phyloP scores from a whole-genome alignment of 2,888 invertebrate genomes.

The Gortyna flavago region DNA sequence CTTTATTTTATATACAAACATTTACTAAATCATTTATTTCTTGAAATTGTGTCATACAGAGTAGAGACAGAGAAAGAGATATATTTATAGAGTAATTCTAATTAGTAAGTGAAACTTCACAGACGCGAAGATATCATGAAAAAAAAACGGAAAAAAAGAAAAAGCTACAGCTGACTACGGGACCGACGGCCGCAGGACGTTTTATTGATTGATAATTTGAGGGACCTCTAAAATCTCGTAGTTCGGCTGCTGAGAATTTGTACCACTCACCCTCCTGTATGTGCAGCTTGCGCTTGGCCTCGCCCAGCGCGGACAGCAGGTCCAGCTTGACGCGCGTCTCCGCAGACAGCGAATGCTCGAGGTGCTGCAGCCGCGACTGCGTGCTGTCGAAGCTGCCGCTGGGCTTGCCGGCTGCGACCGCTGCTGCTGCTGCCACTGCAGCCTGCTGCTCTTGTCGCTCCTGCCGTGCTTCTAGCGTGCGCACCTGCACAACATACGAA shows the following conservation, averaged over 20 bases:
- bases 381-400: conserved; percentile 92
- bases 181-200: neutral
- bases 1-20: neutral
- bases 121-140: neutral
- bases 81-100: neutral
- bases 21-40: too few relatives aligned
- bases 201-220: too few relatives aligned
- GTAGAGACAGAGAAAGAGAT: neutral
- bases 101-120: neutral
- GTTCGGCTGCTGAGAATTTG: neutral
- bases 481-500: conserved; percentile 59
- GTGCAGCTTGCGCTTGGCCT: conserved; percentile 97
- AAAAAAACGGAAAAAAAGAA: neutral
- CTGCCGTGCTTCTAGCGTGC: conserved; percentile 71
- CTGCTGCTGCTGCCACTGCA: conserved; percentile 20
- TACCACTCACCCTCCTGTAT: conserved; percentile 95
- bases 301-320: conserved; percentile 98
- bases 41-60: too few relatives aligned
- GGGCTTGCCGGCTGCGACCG: conserved; percentile 31
- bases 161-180: neutral
- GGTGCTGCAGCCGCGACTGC: conserved; percentile 97
- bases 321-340: conserved; percentile 99
- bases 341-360: conserved; percentile 98
- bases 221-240: neutral
- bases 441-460: conserved; percentile 67